Base-by-base conservation (phyloP, 92 coral and sea anemone genomes). In the Epizoanthus illoricatus region DNA sequence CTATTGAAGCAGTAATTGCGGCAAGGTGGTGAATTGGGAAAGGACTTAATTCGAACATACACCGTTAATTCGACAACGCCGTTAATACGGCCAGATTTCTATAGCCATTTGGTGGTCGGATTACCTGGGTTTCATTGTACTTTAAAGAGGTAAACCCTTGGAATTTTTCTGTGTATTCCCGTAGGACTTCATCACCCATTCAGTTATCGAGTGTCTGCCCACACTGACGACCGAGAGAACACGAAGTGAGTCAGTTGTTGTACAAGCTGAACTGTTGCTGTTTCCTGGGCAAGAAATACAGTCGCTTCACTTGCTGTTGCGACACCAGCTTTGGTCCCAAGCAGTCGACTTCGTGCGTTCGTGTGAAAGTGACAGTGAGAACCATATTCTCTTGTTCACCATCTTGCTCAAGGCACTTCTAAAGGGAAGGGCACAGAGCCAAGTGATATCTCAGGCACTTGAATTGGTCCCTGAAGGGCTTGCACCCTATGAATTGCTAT, bases 121-220 rank as follows among this genome's bases (percentile, higher is more conserved):
- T 28, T 0, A 28, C 36, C 36, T 28, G 52, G 52, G 52, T 45
- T 45, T 6, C 52, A 45, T 45, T 45, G 52, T 45, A 45, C 52
- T 45, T 43, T 43, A 43, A 43, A 7, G 2, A 49, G 2, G 55
- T 49, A 11, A 49, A 49, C 55, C 12, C 12, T 49, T 13, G 8
- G 18, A 13, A 18, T 20, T 15, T 24, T 10, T 19, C 21, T 69
- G 58, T 59, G 60, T 76, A n/a, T 59, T 2, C 20, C 33, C 66
- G 4, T 49, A 96, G 99, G 96, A 93, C 11, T 88, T 84, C 74
- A 57, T 96, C 39, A 88, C 84, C 16, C 94, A 96, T 73, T 93
- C 95, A 12, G 84, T 91, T 39, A 59, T 91, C 64, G 99, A 96
- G 7, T 91, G 97, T 18, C 94, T 96, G 7, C 98, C 99, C 4